Evolutionary conservation across 23 tunicate genomes (phyloP).

Genomic region (Halocynthia roretzi): DNA sequence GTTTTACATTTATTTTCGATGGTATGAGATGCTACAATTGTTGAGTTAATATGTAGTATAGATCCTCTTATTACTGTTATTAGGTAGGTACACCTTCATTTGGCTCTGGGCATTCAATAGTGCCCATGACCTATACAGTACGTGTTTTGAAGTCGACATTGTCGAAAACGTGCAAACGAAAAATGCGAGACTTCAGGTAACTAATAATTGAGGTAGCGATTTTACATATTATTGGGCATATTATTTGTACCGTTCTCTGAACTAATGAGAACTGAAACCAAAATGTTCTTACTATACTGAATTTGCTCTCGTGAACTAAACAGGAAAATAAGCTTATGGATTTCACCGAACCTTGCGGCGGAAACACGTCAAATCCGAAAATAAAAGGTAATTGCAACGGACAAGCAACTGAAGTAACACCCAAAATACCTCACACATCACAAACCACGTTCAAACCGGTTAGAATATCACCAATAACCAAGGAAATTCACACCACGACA

Average conservation of each 20-base stretch:
- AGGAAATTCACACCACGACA: background rate
- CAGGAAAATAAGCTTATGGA: slow-evolving; percentile 36
- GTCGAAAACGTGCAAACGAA: slow-evolving; percentile 34
- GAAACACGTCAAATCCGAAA: slow-evolving; percentile 55
- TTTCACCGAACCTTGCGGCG: slow-evolving; percentile 70
- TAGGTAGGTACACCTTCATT: slow-evolving; percentile 81
- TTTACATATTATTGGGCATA: background rate
- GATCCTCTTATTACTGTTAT: background rate
- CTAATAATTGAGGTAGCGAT: background rate
- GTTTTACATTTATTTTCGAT: too few species aligned
- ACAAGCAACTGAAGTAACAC: background rate
- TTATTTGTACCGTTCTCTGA: background rate
- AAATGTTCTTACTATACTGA: background rate
- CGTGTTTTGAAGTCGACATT: slow-evolving; percentile 86
- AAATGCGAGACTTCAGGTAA: slow-evolving; percentile 36
- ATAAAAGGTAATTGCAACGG: slow-evolving; percentile 46
- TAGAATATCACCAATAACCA: background rate
- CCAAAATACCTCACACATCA: background rate
- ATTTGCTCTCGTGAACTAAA: background rate
- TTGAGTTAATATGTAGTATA: too few species aligned
- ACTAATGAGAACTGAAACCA: background rate
- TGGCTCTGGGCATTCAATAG: slow-evolving; percentile 93
- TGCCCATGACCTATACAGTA: slow-evolving; percentile 41
- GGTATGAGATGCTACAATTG: too few species aligned
- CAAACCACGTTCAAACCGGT: background rate